Evolutionary conservation across 2,797 vertebrate species (phyloP), one percentile per base, ranked within the genome.

Genomic region (Rhynchotus rufescens): DNA sequence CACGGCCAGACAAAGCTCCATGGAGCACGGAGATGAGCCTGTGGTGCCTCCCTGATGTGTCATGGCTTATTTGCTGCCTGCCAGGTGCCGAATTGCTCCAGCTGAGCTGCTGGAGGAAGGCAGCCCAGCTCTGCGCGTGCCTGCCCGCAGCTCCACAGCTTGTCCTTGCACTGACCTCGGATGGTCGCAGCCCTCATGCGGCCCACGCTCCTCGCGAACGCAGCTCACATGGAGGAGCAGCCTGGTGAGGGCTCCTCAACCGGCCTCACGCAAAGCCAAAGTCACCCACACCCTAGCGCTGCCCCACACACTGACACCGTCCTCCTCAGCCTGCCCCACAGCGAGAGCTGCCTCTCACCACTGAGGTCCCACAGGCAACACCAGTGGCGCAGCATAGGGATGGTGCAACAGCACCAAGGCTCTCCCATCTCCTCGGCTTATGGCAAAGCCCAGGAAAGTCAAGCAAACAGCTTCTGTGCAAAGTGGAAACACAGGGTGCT

Each of bases 181-280:
- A 75, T 44, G 25, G 61, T 26, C 3, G 1, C 32, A 4, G 12
- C 25, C 38, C 26, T 42, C 1, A 0, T 1, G 2, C 25, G 1
- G 0, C 13, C 32, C 54, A 15, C 3, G 0, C 2, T 0, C 32
- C 10, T 44, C 0, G 0, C 61, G 28, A 34, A 2, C 6, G 0
- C 65, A 77, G 60, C 25, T 21, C 4, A 1, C 47, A 9, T 15
- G 44, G 61, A 34, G 16, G 9, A 44, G 28, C 60, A 11, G 8
- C 1, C 49, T 8, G 1, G 47, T 3, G 6, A 8, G 30, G 3
- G 1, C 28, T 69, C 20, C 64, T 44, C 49, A 30, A 59, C 42
- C 4, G 1, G 0, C 20, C 26, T 9, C 14, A 22, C 5, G 16
- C 28, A 65, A 23, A 12, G 74, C 7, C 12, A 34, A 6, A 67